Percentiles rank a stretch among this genome's conserved stretches.
Conservation (phyloP, 2,888 invertebrate species). For the Rhingia rostrata region DNA sequence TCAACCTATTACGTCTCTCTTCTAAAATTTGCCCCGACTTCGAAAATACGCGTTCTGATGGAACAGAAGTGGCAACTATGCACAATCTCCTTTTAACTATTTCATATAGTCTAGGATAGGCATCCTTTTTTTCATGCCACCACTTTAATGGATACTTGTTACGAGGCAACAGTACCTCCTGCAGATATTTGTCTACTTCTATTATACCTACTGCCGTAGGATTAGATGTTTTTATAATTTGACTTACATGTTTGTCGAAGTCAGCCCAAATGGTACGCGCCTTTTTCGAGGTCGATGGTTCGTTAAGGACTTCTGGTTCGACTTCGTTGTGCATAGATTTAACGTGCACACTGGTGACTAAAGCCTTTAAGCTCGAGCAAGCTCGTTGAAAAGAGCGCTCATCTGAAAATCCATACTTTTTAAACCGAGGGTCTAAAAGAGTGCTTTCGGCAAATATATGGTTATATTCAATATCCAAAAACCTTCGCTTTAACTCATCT, state of each 20-base stretch:
- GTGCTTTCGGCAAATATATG: slow-evolving; percentile 15
- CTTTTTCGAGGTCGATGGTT: slow-evolving; percentile 4
- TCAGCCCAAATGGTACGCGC: slow-evolving; percentile 7
- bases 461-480: slow-evolving; percentile 1
- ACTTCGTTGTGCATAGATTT: not conserved
- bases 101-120: slow-evolving; percentile 22
- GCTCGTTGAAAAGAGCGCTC: slow-evolving; percentile 3
- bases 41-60: slow-evolving; percentile 7
- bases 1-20: slow-evolving; percentile 7
- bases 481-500: slow-evolving; percentile 1
- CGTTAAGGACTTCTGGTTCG: not conserved
- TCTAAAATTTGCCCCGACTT: not conserved
- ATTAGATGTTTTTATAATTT: slow-evolving; percentile 1
- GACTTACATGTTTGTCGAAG: slow-evolving; percentile 7
- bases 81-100: slow-evolving; percentile 15
- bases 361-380: not conserved
- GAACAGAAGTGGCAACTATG: slow-evolving; percentile 20
- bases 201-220: slow-evolving; percentile 9
- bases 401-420: slow-evolving; percentile 23
- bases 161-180: slow-evolving; percentile 3
- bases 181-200: slow-evolving; percentile 17
- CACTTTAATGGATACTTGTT: slow-evolving; percentile 17
- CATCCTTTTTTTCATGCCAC: slow-evolving; percentile 22
- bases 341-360: not conserved
- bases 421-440: slow-evolving; percentile 30